Evolutionary conservation across 2,888 invertebrate genomes (phyloP).

Genomic region (Elegia similella): DNA sequence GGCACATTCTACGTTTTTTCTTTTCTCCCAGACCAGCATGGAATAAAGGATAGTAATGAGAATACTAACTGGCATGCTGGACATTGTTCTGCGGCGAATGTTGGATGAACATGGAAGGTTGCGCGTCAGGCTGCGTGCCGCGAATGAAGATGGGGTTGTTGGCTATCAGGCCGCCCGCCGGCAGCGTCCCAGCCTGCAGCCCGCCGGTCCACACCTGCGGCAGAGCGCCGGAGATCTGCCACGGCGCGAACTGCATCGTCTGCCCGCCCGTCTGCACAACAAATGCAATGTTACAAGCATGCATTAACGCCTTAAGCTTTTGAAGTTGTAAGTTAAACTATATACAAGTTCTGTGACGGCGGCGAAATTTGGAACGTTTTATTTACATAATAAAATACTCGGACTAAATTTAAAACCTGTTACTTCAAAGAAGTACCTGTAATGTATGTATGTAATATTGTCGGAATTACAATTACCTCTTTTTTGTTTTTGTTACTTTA

Average conservation of each 20-base stretch:
- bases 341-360: no score
- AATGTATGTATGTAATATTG: no score
- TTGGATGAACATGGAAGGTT: conserved; percentile 90
- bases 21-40: no score
- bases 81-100: conserved; percentile 84
- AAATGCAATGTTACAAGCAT: neutral
- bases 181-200: conserved; percentile 83
- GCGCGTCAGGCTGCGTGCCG: conserved; percentile 87
- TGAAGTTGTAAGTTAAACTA: no score
- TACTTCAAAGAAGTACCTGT: no score
- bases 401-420: no score
- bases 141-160: conserved; percentile 92
- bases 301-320: neutral
- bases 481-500: no score
- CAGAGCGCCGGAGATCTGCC: conserved; percentile 87
- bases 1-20: no score
- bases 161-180: conserved; percentile 84
- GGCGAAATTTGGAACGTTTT: no score
- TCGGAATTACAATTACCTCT: no score
- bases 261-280: conserved; percentile 81
- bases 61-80: conserved; percentile 69
- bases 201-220: conserved; percentile 90
- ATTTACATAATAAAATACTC: no score
- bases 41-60: no score
- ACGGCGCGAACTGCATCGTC: conserved; percentile 90